Percentiles rank a stretch among this genome's conserved stretches.
Evolutionary conservation across 2,888 invertebrate species (phyloP).

Genomic region (Stenoptilia bipunctidactyla): DNA sequence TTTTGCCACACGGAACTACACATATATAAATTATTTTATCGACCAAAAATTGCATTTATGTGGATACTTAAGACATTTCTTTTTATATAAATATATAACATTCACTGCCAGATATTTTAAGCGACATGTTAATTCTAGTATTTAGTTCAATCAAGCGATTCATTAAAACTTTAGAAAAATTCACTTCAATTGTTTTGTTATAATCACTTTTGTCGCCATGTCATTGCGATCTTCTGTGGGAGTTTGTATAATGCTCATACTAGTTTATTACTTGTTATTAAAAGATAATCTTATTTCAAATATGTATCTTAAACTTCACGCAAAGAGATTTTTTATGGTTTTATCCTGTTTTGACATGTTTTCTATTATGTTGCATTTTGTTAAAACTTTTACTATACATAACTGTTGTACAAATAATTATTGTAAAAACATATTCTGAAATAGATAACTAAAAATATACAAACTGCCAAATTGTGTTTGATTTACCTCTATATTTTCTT

Average conservation of each 20-base stretch:
- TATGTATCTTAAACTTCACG: conserved; percentile 9
- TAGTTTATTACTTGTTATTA: neutral
- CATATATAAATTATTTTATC: no score
- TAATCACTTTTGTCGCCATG: no score
- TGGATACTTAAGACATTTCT: neutral
- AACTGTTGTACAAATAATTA: conserved; percentile 57
- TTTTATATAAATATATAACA: neutral
- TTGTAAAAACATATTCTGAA: conserved; percentile 19
- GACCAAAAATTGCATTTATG: no score
- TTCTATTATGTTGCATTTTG: conserved; percentile 55
- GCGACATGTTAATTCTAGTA: neutral
- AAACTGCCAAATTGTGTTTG: conserved; percentile 49
- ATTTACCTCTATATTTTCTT: no score
- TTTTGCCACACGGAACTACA: neutral
- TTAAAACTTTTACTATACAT: conserved; percentile 47
- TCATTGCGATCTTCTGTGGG: neutral
- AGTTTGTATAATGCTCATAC: neutral
- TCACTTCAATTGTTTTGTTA: neutral
- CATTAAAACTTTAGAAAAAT: neutral
- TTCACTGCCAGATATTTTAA: neutral
- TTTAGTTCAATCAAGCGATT: neutral
- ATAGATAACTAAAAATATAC: conserved; percentile 63
- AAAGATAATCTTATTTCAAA: neutral
- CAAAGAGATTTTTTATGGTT: conserved; percentile 33
- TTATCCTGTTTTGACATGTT: conserved; percentile 41